Evolutionary conservation across 2,888 invertebrate genomes (phyloP).

Genomic region (Hypomecis atomaria): DNA sequence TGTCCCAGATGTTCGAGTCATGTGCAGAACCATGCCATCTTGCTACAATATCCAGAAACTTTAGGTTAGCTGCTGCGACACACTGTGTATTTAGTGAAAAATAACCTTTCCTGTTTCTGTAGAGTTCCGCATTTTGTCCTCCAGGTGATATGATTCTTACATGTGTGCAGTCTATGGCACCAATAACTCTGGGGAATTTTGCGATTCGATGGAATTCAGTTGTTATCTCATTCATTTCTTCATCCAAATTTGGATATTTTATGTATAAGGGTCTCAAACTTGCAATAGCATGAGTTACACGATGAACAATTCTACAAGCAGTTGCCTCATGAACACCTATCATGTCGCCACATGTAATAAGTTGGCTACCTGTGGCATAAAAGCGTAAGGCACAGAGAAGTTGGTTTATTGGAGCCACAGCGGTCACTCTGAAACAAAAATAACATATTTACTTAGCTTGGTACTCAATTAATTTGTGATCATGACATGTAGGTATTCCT

Average conservation of each 20-base stretch:
- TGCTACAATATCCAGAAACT: constrained; percentile 21
- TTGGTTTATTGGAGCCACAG: constrained; percentile 1
- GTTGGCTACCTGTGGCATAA: constrained; percentile 24
- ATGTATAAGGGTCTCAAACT: not conserved
- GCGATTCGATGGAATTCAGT: not conserved
- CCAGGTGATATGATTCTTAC: constrained; percentile 16
- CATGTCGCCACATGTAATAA: constrained; percentile 26
- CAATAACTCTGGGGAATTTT: not conserved
- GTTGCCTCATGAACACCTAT: constrained; percentile 21
- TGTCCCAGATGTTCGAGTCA: constrained; percentile 26
- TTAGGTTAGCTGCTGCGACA: constrained; percentile 8
- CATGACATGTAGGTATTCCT: too few relatives aligned
- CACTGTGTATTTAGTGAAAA: constrained; percentile 17
- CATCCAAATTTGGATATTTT: not conserved
- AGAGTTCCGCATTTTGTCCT: constrained; percentile 20
- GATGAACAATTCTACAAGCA: constrained; percentile 26
- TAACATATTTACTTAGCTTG: too few relatives aligned
- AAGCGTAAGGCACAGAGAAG: constrained; percentile 13
- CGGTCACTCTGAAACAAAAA: constrained; percentile 3
- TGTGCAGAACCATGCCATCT: constrained; percentile 25
- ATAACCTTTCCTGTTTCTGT: constrained; percentile 17
- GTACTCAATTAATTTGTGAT: too few relatives aligned
- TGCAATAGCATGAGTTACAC: constrained; percentile 11
- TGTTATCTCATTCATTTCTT: not conserved
- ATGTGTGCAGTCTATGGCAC: constrained; percentile 14